phyloP scores from a whole-genome alignment of 2,888 invertebrate genomes.

The Diadromus collaris region DNA sequence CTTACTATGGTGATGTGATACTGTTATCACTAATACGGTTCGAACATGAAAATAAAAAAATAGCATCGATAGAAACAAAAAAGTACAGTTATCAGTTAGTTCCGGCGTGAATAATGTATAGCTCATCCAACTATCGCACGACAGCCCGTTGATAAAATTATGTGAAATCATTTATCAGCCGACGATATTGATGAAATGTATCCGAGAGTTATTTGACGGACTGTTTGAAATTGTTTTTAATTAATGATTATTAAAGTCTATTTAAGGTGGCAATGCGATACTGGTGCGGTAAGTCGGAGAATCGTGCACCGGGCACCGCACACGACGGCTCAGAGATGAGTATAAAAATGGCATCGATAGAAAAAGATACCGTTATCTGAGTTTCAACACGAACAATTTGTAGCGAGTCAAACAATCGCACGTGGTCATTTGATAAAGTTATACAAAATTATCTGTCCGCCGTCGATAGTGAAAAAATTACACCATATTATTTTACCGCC shows the following conservation, averaged over 20 bases:
- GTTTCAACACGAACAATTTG: conserved; percentile 20
- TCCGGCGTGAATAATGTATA: conserved; percentile 2
- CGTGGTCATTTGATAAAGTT: not conserved
- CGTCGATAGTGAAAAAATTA: not conserved
- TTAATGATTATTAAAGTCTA: no score
- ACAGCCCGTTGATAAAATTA: not conserved
- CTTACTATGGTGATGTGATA: no score
- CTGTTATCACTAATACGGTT: no score
- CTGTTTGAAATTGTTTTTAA: no score
- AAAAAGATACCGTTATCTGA: conserved; percentile 40
- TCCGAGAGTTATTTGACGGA: not conserved
- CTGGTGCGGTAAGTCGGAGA: no score
- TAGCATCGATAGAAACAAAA: no score
- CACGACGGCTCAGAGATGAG: not conserved
- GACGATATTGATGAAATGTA: not conserved
- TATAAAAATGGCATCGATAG: no score
- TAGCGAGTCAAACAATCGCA: conserved; percentile 7
- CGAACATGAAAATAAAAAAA: no score
- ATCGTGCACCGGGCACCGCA: conserved; percentile 5
- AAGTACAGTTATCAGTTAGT: conserved; percentile 36
- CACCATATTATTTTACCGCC: not conserved
- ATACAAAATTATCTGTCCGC: not conserved
- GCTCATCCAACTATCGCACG: not conserved
- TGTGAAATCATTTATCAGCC: not conserved
- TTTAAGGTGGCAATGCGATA: no score